These are phyloP conservation scores for Stratiolaelaps scimitus DNA, from an alignment of 1,140 invertebrate genomes.

Conservation along the genomic window DNA sequence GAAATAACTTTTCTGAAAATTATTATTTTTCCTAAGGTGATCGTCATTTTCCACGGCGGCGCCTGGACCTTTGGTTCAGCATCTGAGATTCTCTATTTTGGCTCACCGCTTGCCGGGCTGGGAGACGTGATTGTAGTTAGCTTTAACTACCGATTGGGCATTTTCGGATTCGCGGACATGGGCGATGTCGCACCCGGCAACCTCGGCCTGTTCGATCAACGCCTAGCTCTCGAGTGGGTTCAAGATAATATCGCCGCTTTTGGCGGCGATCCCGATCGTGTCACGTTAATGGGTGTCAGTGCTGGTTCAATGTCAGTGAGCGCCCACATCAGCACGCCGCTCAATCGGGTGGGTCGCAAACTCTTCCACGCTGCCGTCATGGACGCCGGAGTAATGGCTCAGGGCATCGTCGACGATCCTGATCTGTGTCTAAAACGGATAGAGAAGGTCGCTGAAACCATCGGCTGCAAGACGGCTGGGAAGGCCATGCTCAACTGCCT, in stretches of 20 bases:
- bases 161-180: constrained; percentile 52
- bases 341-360: neutral
- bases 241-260: constrained; percentile 35
- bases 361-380: neutral
- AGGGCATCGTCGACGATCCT: neutral
- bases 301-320: constrained; percentile 40
- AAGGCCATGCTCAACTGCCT: neutral
- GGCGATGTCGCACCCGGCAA: constrained; percentile 42
- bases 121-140: constrained; percentile 56
- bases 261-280: constrained; percentile 35
- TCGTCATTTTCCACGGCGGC: constrained; percentile 66
- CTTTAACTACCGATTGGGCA: constrained; percentile 56
- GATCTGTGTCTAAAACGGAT: neutral
- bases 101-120: constrained; percentile 52
- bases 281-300: constrained; percentile 48
- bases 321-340: constrained; percentile 40
- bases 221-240: constrained; percentile 36
- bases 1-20: no score
- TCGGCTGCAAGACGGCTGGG: neutral
- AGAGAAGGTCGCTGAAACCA: neutral
- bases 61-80: constrained; percentile 52
- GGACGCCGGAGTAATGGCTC: neutral
- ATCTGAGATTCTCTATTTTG: constrained; percentile 47
- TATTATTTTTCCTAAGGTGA: no score
- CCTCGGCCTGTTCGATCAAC: constrained; percentile 36